Evolutionary conservation across 1,140 invertebrate genomes (phyloP).

Genomic region (Eufriesea mexicana): DNA sequence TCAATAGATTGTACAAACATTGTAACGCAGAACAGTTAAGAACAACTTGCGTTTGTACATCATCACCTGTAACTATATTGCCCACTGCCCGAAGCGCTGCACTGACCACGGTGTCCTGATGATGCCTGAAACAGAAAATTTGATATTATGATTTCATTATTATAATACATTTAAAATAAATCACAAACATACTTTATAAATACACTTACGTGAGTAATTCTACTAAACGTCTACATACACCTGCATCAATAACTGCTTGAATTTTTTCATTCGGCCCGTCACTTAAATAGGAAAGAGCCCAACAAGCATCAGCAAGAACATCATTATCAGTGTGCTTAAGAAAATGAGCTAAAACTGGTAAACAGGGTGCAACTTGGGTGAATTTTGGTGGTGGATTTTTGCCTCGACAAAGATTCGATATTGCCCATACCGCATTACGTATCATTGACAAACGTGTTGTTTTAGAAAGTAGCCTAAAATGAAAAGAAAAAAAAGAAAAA

Average conservation of each 20-base stretch:
- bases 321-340: constrained; percentile 95
- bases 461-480: constrained; percentile 91
- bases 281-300: constrained; percentile 92
- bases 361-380: constrained; percentile 90
- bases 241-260: constrained; percentile 98
- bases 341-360: constrained; percentile 93
- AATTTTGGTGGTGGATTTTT: constrained; percentile 98
- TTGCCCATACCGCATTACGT: constrained; percentile 98
- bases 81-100: constrained; percentile 97
- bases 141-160: neutral
- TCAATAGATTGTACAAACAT: constrained; percentile 91
- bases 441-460: constrained; percentile 94
- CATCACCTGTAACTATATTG: constrained; percentile 99
- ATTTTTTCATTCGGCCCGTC: constrained; percentile 99
- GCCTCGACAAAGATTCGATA: constrained; percentile 97
- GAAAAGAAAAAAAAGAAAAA: constrained; percentile 16
- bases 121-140: constrained; percentile 86
- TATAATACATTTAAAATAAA: neutral
- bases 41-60: constrained; percentile 97
- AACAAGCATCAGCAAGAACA: constrained; percentile 97
- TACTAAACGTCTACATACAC: constrained; percentile 96
- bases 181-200: neutral
- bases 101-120: constrained; percentile 95
- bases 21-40: constrained; percentile 95
- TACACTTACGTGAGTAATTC: constrained; percentile 93